Percentiles rank a stretch among this genome's conserved stretches.
These are phyloP conservation scores for Ursus arctos DNA, from an alignment of 2,113 vertebrate species.

Conservation along the genomic window DNA sequence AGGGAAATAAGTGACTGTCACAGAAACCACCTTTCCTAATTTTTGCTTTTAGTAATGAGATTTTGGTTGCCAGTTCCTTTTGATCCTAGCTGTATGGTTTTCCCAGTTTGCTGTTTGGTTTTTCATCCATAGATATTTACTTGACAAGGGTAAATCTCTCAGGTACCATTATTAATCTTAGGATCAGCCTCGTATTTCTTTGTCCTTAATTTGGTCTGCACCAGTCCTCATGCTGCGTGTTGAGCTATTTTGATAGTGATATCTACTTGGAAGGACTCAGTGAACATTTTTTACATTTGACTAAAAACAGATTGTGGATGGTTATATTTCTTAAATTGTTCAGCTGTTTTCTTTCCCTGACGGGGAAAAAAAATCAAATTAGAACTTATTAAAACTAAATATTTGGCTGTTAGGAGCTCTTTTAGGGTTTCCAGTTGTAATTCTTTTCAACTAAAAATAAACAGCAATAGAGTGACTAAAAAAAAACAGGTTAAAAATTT, in stretches of 20 bases:
- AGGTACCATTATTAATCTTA: slow-evolving; percentile 36
- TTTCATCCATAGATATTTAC: slow-evolving; percentile 32
- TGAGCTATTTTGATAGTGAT: slow-evolving; percentile 28
- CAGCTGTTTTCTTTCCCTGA: background rate
- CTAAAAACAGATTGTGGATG: slow-evolving; percentile 32
- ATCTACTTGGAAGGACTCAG: slow-evolving; percentile 38
- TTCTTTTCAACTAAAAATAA: slow-evolving; percentile 56
- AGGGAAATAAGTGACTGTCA: background rate
- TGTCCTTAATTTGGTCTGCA: background rate
- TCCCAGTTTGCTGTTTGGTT: background rate
- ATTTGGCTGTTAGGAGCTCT: slow-evolving; percentile 37
- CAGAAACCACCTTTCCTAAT: slow-evolving; percentile 4
- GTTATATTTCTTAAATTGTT: slow-evolving; percentile 60
- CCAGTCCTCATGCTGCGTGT: background rate
- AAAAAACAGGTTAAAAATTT: background rate
- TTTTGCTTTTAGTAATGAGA: slow-evolving; percentile 27
- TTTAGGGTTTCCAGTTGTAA: slow-evolving; percentile 40
- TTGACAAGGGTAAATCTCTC: background rate
- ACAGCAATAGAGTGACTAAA: background rate
- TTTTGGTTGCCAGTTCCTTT: background rate
- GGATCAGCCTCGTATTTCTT: background rate
- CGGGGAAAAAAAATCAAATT: background rate
- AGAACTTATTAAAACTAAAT: slow-evolving; percentile 56
- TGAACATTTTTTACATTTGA: slow-evolving; percentile 10
- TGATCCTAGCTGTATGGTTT: background rate